Conservation (phyloP, 2,888 invertebrate genomes). For the Leucophora obtusa region DNA sequence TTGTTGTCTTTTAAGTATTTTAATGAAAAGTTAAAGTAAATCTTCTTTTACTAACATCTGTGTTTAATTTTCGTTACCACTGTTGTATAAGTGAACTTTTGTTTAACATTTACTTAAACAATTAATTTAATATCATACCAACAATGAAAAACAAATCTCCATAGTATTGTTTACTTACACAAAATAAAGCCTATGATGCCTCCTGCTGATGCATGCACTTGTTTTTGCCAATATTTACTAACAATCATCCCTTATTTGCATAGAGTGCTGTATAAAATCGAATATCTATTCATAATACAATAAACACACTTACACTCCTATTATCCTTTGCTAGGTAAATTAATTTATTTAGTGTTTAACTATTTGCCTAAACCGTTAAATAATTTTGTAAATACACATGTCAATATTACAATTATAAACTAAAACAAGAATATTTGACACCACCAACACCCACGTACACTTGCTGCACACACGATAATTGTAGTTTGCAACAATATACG, state of each 20-base stretch:
- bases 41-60: constrained; percentile 56
- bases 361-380: constrained; percentile 63
- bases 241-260: constrained; percentile 48
- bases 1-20: constrained; percentile 38
- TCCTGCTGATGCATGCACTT: constrained; percentile 49
- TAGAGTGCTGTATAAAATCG: neutral
- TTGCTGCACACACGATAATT: neutral
- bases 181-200: constrained; percentile 27
- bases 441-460: neutral
- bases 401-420: constrained; percentile 62
- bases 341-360: constrained; percentile 63
- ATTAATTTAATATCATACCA: constrained; percentile 59
- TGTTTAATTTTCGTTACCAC: constrained; percentile 56
- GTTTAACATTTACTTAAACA: constrained; percentile 53
- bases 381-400: constrained; percentile 64
- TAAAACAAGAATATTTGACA: constrained; percentile 30
- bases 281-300: constrained; percentile 24
- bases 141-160: constrained; percentile 28
- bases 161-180: constrained; percentile 31
- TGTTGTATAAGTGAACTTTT: constrained; percentile 21
- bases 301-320: neutral
- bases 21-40: constrained; percentile 59
- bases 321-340: constrained; percentile 36
- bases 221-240: constrained; percentile 44
- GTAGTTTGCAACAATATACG: neutral